phyloP scores from a whole-genome alignment of 2,113 vertebrate genomes.

The Thermophis baileyi region DNA sequence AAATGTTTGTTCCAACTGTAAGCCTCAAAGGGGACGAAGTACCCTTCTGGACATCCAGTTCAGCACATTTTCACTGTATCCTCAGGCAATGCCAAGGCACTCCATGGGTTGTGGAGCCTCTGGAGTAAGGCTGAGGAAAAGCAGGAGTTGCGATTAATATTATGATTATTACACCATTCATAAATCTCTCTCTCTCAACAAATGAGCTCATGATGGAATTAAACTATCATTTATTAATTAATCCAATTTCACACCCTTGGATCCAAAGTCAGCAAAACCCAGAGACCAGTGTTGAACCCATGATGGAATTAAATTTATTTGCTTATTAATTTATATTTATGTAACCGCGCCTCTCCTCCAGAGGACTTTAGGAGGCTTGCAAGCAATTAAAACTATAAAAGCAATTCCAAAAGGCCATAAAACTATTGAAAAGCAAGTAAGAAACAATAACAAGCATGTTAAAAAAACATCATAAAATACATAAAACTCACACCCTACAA shows the following conservation, averaged over 20 bases:
- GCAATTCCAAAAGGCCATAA: not conserved
- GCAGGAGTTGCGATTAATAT: not conserved
- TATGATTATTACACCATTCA: not conserved
- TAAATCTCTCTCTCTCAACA: not conserved
- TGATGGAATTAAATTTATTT: not conserved
- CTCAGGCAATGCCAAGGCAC: slow-evolving; percentile 18
- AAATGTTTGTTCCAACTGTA: slow-evolving; percentile 66
- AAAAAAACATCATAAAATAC: not conserved
- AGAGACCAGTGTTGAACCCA: not conserved
- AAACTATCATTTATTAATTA: not conserved
- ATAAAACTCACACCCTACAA: not conserved
- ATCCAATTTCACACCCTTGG: not conserved
- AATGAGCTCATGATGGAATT: not conserved
- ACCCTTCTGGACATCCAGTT: slow-evolving; percentile 61
- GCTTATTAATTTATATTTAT: not conserved
- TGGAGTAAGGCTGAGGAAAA: slow-evolving; percentile 17
- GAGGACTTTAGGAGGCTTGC: not conserved
- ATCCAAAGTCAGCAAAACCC: not conserved
- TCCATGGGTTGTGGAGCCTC: not conserved
- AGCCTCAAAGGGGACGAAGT: slow-evolving; percentile 62
- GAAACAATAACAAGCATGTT: not conserved
- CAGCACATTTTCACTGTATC: not conserved
- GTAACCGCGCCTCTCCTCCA: not conserved
- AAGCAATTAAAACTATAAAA: not conserved
- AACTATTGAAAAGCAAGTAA: not conserved